phyloP scores from a whole-genome alignment of 2,113 vertebrate genomes.

The Nesoenas mayeri region DNA sequence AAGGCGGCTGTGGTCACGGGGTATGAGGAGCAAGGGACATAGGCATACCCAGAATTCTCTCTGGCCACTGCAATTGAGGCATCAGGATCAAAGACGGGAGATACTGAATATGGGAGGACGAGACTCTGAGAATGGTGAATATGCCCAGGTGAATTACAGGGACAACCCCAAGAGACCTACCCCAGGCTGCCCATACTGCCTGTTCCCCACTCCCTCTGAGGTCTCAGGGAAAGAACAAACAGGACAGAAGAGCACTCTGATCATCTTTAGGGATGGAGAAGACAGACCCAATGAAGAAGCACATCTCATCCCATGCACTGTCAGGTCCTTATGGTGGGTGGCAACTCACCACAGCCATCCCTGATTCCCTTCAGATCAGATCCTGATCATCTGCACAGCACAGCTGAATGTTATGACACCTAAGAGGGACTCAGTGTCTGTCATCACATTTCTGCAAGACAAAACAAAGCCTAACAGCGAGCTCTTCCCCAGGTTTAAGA shows the following conservation, averaged over 20 bases:
- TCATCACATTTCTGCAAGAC: neutral
- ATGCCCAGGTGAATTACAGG: neutral
- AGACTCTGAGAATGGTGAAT: neutral
- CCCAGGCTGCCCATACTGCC: neutral
- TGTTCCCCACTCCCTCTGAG: neutral
- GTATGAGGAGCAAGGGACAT: neutral
- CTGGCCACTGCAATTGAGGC: neutral
- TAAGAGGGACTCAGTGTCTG: neutral
- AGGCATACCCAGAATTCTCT: neutral
- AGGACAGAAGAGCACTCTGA: neutral
- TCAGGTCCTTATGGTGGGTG: fast-evolving
- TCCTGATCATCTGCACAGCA: neutral
- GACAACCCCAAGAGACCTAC: neutral
- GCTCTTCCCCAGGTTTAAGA: neutral
- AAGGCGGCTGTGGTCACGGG: fast-evolving
- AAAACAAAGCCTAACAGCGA: neutral
- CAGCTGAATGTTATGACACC: neutral
- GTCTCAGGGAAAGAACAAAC: neutral
- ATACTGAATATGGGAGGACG: neutral
- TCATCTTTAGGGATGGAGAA: neutral
- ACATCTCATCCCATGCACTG: neutral
- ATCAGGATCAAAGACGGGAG: neutral
- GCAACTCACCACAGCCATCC: neutral
- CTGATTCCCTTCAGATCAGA: neutral
- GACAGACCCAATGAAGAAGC: neutral